Evolutionary conservation across 2,888 invertebrate species (phyloP), one percentile per base, ranked within the genome.

Genomic region (Dorcus hopei): DNA sequence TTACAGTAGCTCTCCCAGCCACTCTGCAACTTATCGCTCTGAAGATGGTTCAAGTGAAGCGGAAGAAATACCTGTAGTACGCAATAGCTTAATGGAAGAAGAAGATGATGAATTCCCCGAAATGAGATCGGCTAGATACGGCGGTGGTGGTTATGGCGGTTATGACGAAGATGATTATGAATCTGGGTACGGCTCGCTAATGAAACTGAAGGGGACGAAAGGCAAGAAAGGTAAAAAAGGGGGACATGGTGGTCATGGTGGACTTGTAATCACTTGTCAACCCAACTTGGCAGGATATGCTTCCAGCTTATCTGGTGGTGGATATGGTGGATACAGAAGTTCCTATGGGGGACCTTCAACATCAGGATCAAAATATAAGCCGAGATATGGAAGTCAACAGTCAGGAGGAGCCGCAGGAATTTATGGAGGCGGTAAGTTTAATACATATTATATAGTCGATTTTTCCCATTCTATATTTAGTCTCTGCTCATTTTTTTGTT

Each of bases 221-320:
- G 19, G 23, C 41, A 58, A 50, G 33, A 64, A 65, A 61, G 64
- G 58, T 48, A 61, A 62, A 49, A 63, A 65, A 45, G 61, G 53
- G 54, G 61, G 16, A 33, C 57, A 56, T 38, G 56, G 61, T 49
- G 68, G 65, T n/a, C 76, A 76, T 58, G 73, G 68, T 59, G 78
- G 77, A 7, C 65, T 79, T 38, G 77, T 78, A 3, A 77, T 79
- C 42, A 78, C 78, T n/a, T 79, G 79, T 59, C 77, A 78, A 68
- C 79, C 79, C 9, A 74, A 74, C 58, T 68, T 78, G 39, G 76
- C 77, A 49, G 79, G 79, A 48, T 78, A 77, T 56, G 74, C 76
- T 33, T 67, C 73, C 40, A 64, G 68, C 9, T 59, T 65, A 4
- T 61, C 57, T 9, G 62, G 61, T 11, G 58, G 48, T 14, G 59